A percentile compares a stretch with the other conserved stretches of the same genome.
phyloP scores from a whole-genome alignment of 2,888 invertebrate species.

The Mystacides longicornis region DNA sequence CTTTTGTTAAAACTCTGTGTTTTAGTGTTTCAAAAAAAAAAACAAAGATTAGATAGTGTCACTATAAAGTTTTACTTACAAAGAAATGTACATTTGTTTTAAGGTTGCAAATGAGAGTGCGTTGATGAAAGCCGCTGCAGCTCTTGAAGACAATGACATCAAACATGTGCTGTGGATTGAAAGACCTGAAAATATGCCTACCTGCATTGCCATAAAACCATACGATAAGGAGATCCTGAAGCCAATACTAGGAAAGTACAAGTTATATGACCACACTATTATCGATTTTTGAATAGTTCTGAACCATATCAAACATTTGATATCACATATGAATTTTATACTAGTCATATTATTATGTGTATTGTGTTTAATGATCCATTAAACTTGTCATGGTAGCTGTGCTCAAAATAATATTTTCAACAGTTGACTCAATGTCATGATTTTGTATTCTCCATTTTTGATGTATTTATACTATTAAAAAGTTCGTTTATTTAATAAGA shows the following conservation, averaged over 20 bases:
- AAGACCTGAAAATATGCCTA: slow-evolving; percentile 93
- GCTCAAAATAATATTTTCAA: no score
- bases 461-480: no score
- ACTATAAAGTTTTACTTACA: no score
- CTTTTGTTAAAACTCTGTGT: no score
- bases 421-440: no score
- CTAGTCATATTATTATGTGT: not conserved
- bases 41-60: no score
- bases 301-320: no score
- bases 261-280: slow-evolving; percentile 50
- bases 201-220: slow-evolving; percentile 90
- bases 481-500: no score
- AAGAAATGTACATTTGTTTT: slow-evolving; percentile 20
- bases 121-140: slow-evolving; percentile 59
- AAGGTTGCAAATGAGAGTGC: slow-evolving; percentile 71
- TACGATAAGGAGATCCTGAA: slow-evolving; percentile 80
- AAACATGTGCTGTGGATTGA: slow-evolving; percentile 93
- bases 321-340: not conserved
- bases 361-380: not conserved
- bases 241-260: slow-evolving; percentile 77
- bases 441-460: no score
- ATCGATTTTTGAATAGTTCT: slow-evolving; percentile 12
- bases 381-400: no score
- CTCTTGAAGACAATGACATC: slow-evolving; percentile 64
- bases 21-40: no score